A percentile compares a stretch with the other conserved stretches of the same genome.
Evolutionary conservation across 2,888 invertebrate species (phyloP).

Genomic region (Aspidiotus destructor): DNA sequence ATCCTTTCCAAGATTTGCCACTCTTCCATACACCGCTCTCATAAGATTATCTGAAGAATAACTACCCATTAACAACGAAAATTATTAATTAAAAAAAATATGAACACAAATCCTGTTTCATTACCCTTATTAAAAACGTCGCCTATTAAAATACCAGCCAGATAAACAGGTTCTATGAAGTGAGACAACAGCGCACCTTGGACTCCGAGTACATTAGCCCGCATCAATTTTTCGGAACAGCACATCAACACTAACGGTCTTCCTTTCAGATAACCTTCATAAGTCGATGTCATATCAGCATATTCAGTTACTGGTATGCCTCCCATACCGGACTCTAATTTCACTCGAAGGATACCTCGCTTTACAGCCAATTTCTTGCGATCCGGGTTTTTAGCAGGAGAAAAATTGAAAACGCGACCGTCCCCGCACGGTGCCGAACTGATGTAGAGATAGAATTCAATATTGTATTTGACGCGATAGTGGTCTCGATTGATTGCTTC

Average conservation of each 20-base stretch:
- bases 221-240: conserved; percentile 91
- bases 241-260: conserved; percentile 84
- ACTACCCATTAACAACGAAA: neutral
- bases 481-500: conserved; percentile 42
- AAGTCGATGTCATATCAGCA: conserved; percentile 70
- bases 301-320: conserved; percentile 62
- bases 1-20: neutral
- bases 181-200: conserved; percentile 84
- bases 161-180: conserved; percentile 80
- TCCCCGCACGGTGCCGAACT: conserved; percentile 98
- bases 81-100: neutral
- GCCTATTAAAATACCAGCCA: conserved; percentile 77
- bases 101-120: neutral
- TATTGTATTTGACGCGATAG: conserved; percentile 60
- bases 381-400: conserved; percentile 59
- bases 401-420: conserved; percentile 47
- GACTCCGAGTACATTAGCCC: conserved; percentile 89
- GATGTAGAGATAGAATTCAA: conserved; percentile 88
- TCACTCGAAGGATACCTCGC: conserved; percentile 82
- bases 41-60: conserved; percentile 57
- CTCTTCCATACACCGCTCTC: conserved; percentile 53
- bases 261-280: conserved; percentile 41
- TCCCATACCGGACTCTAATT: conserved; percentile 94
- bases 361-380: conserved; percentile 48
- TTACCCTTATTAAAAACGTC: conserved; percentile 70